These are phyloP conservation scores for Drosophila lacteicornis DNA, from an alignment of 1,140 invertebrate species.

Conservation along the genomic window DNA sequence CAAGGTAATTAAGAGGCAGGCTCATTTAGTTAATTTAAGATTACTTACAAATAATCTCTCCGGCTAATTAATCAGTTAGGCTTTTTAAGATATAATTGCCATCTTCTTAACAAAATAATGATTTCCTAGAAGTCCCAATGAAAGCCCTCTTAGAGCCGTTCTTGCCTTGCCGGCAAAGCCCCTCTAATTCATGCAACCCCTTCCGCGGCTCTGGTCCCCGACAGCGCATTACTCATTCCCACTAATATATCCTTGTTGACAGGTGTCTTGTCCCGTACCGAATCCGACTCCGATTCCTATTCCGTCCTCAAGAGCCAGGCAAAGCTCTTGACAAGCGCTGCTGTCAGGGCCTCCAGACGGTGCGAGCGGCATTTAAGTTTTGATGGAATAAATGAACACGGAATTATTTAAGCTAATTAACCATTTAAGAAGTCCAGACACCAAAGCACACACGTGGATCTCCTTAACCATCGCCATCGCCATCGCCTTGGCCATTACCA, in stretches of 20 bases:
- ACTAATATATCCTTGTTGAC: constrained; percentile 63
- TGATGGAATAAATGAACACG: constrained; percentile 42
- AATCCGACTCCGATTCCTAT: constrained; percentile 19
- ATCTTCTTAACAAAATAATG: too few relatives aligned
- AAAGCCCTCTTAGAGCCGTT: not conserved
- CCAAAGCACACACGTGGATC: constrained; percentile 11
- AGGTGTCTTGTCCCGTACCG: constrained; percentile 36
- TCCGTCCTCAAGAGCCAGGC: constrained; percentile 15
- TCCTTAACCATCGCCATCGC: too few relatives aligned
- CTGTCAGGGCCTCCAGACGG: constrained; percentile 19
- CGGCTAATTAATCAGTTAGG: not conserved
- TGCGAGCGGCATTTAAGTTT: constrained; percentile 47
- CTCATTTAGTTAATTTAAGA: too few relatives aligned
- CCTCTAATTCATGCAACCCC: constrained; percentile 6
- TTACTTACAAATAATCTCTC: too few relatives aligned
- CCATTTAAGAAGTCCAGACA: constrained; percentile 51
- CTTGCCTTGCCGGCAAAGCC: not conserved
- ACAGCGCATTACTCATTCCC: constrained; percentile 54
- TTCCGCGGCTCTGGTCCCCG: constrained; percentile 1
- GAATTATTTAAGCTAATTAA: constrained; percentile 64
- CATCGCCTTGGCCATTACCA: not conserved
- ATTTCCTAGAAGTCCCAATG: not conserved
- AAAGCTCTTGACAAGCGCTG: constrained; percentile 28
- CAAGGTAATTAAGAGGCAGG: too few relatives aligned
- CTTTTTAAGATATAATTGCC: not conserved